These are phyloP conservation scores for Scaptomyza reducta DNA, from an alignment of 2,888 invertebrate genomes.

Conservation along the genomic window DNA sequence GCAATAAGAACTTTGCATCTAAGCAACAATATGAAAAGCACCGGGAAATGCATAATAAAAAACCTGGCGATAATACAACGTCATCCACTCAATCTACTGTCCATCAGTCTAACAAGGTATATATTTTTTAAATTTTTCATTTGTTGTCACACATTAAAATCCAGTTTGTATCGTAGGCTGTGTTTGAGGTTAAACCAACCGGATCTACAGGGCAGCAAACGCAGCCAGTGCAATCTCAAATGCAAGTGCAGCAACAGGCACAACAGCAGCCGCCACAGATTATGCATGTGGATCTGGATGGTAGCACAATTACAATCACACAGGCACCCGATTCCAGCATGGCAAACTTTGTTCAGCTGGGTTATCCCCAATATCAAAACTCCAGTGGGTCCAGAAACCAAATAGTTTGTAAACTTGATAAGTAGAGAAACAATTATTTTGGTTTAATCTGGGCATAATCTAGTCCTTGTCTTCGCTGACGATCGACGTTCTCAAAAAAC, in stretches of 20 bases:
- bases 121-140: no score
- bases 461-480: slow-evolving; percentile 49
- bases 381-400: slow-evolving; percentile 76
- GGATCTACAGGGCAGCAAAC: slow-evolving; percentile 30
- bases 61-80: slow-evolving; percentile 41
- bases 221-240: slow-evolving; percentile 45
- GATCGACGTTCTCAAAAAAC: slow-evolving; percentile 9
- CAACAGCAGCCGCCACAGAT: slow-evolving; percentile 77
- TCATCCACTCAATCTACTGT: slow-evolving; percentile 16
- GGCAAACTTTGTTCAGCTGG: slow-evolving; percentile 82
- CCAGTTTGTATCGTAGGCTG: slow-evolving; percentile 27
- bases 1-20: slow-evolving; percentile 88
- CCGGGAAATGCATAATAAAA: slow-evolving; percentile 85
- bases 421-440: slow-evolving; percentile 51
- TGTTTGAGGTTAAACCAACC: slow-evolving; percentile 43
- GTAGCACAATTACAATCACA: slow-evolving; percentile 83
- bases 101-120: slow-evolving; percentile 12
- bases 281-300: slow-evolving; percentile 82
- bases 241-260: slow-evolving; percentile 47
- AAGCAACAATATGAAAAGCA: slow-evolving; percentile 89
- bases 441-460: slow-evolving; percentile 19
- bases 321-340: slow-evolving; percentile 82
- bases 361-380: slow-evolving; percentile 82
- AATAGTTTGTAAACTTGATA: slow-evolving; percentile 80
- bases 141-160: background rate